Base-by-base conservation (phyloP, 2,113 vertebrate genomes). In the Notiomystis cincta region DNA sequence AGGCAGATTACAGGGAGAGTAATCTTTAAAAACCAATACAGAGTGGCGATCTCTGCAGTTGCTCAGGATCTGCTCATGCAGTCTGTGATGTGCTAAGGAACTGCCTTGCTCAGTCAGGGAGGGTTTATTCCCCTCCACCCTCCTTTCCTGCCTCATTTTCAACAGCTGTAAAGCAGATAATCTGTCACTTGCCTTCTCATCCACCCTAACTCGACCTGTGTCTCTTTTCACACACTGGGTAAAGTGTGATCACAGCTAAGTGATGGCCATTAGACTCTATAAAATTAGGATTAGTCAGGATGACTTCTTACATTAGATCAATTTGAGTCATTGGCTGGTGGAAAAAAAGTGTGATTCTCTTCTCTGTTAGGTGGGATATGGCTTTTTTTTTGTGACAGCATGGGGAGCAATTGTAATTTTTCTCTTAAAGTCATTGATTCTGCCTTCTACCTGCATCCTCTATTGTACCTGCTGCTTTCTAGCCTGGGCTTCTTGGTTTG, bases 171-270 rank as follows among this genome's bases (percentile, higher is more conserved):
- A 73, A 82, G 77, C 80, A 79, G 57, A 82, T 96, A 76, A 87
- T 89, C 77, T 91, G 54, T 77, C 66, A 40, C 89, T 92, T 91
- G 67, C 87, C 60, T 88, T 94, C 2, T 0, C 37, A 87, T 71
- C 80, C 66, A 58, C 37, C 65, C 73, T 24, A 65, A 75, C 72
- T 67, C 0, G 10, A 89, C 64, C 56, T 71, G 82, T 66, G 67
- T 50, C 71, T 89, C 82, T 86, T 95, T 95, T 89, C 89, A 80
- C 95, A 95, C 91, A 4, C 90, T 21, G 69, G 15, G 40, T 91
- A 23, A 93, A 96, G 70, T 94, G 95, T 97, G 96, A 97, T 96
- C 90, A 81, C 85, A 94, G 88, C 42, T 87, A 96, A 95, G 50
- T 25, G 67, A 60, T 3, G 44, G 78, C 82, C 93, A 96, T 97